Evolutionary conservation across 2,888 invertebrate genomes (phyloP), one percentile per base, ranked within the genome.

Genomic region (Brenthis daphne): DNA sequence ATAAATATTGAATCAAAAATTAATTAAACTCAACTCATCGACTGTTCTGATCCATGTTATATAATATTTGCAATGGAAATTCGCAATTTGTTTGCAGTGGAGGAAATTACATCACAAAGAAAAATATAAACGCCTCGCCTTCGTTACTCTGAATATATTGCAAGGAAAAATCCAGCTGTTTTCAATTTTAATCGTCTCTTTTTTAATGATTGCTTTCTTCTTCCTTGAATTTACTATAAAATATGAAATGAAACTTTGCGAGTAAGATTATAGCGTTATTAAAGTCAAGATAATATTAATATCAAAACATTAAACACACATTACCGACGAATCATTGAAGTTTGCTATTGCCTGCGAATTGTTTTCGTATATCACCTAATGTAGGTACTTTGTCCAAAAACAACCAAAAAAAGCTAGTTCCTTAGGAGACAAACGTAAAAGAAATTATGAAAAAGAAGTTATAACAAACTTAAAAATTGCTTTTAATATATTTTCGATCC

Each of bases 101-200:
- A 55, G 61, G 58, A 68, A 68, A 71, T 71, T 71, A 71, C 54
- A 65, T 65, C 57, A 65, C 60, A 65, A 68, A 68, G 66, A 68
- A 71, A 71, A 70, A 71, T 71, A 29, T 29, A 51, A 65, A 53
- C 65, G 61, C 67, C 61, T 55, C 56, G 67, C 57, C 68, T 68
- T 65, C 71, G 65, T 68, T 68, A 68, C 57, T 65, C 53, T 65
- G 65, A 66, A 71, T 71, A 71, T 68, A 71, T 71, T 71, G 68
- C 63, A 64, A 64, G 67, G 66, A 68, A 60, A 68, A 68, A 68
- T 68, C 65, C 71, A 68, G 70, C 68, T 70, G 70, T 68, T 68
- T 68, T 65, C 65, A 48, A 55, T 65, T 71, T 71, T 68, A 66
- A 66, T 56, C 48, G 48, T 65, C 37, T 50, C 51, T 57, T 63